Conservation (phyloP, 2,888 invertebrate genomes). For the Euplagia quadripunctaria region DNA sequence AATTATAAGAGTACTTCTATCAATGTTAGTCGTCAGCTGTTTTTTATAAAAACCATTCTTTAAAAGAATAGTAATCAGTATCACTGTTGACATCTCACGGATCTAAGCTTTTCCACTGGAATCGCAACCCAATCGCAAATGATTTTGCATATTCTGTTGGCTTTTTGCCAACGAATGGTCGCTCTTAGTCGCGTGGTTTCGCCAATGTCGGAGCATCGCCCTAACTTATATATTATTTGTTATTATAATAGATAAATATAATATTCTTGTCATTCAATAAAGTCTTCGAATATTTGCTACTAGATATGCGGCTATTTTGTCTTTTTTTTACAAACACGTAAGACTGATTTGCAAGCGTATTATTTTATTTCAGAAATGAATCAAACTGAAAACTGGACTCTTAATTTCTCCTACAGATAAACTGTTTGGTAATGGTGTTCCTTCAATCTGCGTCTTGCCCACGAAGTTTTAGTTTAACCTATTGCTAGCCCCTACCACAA, state of each 20-base stretch:
- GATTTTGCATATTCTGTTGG: constrained; percentile 79
- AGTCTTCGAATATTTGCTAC: not conserved
- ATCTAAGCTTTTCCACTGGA: constrained; percentile 60
- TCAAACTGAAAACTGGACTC: not conserved
- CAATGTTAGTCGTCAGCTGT: constrained; percentile 6
- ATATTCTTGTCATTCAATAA: constrained; percentile 20
- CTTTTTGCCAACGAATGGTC: constrained; percentile 64
- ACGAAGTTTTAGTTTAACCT: not conserved
- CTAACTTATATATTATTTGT: constrained; percentile 44
- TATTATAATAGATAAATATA: constrained; percentile 21
- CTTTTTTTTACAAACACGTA: not conserved
- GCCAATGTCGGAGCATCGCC: constrained; percentile 58
- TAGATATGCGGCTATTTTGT: not conserved
- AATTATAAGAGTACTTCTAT: constrained; percentile 8
- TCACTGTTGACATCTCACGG: constrained; percentile 66
- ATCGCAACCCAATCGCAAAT: constrained; percentile 72
- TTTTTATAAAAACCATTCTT: constrained; percentile 23
- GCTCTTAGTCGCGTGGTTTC: constrained; percentile 53
- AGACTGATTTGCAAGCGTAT: not conserved
- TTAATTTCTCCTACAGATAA: no score
- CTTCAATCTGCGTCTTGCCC: not conserved
- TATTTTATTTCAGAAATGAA: not conserved
- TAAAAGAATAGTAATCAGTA: constrained; percentile 55
- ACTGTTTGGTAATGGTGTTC: not conserved
- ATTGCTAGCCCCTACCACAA: not conserved